Evolutionary conservation across 2,113 vertebrate species (phyloP).

Genomic region (Melanerpes aurifrons): DNA sequence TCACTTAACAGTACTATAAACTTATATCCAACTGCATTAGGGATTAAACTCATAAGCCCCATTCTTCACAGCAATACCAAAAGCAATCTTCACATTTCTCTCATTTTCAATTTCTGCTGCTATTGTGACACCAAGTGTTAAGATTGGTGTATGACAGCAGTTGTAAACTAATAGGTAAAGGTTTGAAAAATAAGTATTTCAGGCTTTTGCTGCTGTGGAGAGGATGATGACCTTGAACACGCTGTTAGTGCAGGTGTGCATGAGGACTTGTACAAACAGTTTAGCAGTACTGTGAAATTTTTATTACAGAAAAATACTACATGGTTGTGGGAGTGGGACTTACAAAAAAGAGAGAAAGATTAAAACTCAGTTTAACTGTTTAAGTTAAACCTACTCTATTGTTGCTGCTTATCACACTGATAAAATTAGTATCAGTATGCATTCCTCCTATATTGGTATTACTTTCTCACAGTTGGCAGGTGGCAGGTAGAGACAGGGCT

Average conservation of each 20-base stretch:
- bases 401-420: neutral
- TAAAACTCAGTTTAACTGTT: neutral
- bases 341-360: neutral
- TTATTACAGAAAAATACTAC: neutral
- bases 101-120: conserved; percentile 54
- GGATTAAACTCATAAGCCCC: neutral
- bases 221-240: neutral
- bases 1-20: neutral
- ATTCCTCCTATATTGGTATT: neutral
- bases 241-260: neutral
- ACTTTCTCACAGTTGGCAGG: neutral
- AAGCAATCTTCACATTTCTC: neutral
- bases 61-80: neutral
- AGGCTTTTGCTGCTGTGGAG: neutral
- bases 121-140: conserved; percentile 69
- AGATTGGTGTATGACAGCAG: conserved; percentile 49
- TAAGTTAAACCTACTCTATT: neutral
- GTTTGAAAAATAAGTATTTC: neutral
- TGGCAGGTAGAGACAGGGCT: neutral
- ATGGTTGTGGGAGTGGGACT: neutral
- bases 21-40: neutral
- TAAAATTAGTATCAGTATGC: neutral
- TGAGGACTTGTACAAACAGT: neutral
- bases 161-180: neutral
- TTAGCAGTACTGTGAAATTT: neutral